Conservation (phyloP, 2,888 invertebrate genomes). For the Ophonus ardosiacus region DNA sequence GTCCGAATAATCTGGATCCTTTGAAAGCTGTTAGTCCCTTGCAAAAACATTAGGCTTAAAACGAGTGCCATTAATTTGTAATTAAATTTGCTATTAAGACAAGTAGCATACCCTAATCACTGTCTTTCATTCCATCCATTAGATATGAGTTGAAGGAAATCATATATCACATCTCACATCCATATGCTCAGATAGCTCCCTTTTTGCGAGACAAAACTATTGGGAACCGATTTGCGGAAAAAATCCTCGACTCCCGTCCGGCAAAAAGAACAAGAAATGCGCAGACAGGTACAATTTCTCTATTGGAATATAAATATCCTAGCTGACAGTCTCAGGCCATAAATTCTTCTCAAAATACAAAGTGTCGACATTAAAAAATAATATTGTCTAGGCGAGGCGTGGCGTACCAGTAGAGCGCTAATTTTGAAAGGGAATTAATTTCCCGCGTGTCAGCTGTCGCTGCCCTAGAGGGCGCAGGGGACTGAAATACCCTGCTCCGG, state of each 20-base stretch:
- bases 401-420: constrained; percentile 5
- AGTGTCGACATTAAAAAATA: constrained; percentile 60
- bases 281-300: constrained; percentile 52
- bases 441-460: constrained; percentile 22
- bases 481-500: neutral
- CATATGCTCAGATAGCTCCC: neutral
- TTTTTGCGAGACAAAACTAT: neutral
- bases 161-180: neutral
- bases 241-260: neutral
- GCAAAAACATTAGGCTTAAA: too few species aligned
- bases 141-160: too few species aligned
- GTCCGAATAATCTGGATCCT: too few species aligned
- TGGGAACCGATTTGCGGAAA: neutral
- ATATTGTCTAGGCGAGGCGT: constrained; percentile 57
- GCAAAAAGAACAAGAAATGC: constrained; percentile 7
- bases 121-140: too few species aligned
- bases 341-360: constrained; percentile 53
- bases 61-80: too few species aligned
- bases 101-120: too few species aligned
- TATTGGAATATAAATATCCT: constrained; percentile 56
- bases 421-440: constrained; percentile 60
- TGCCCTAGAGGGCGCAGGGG: neutral
- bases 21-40: too few species aligned
- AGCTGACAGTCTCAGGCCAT: constrained; percentile 24
- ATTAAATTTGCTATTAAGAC: too few species aligned